phyloP scores from a whole-genome alignment of 2,113 vertebrate genomes.

The Varanus komodoensis region DNA sequence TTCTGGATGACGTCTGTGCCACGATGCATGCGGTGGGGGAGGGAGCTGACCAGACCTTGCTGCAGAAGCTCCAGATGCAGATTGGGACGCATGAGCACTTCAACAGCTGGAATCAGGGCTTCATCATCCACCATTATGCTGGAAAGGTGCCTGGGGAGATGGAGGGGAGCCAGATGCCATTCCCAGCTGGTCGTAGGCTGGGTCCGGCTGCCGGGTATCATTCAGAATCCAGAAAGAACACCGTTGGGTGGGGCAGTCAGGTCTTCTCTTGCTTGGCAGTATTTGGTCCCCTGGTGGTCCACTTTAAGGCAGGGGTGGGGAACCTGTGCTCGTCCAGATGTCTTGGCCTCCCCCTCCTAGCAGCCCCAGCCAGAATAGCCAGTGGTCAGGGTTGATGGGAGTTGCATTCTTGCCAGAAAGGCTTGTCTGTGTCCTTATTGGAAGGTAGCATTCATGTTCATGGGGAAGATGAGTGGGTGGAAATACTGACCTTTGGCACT shows the following conservation, averaged over 20 bases:
- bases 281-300: background rate
- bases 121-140: conserved; percentile 98
- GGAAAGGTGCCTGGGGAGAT: conserved; percentile 85
- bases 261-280: background rate
- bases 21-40: conserved; percentile 98
- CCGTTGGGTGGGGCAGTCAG: too few species aligned
- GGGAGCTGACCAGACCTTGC: conserved; percentile 95
- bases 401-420: background rate
- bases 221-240: background rate
- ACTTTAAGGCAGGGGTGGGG: background rate
- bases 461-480: background rate
- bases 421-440: background rate
- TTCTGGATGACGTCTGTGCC: conserved; percentile 96
- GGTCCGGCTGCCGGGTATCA: too few species aligned
- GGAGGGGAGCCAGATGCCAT: too few species aligned
- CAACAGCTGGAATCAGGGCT: conserved; percentile 99
- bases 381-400: too few species aligned
- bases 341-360: too few species aligned
- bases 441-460: background rate
- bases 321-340: too few species aligned
- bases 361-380: too few species aligned
- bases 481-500: background rate
- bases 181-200: too few species aligned
- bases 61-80: conserved; percentile 95
- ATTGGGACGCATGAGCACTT: conserved; percentile 98